These are phyloP conservation scores for Himalopsyche kuldschensis DNA, from an alignment of 2,888 invertebrate genomes.

Conservation along the genomic window DNA sequence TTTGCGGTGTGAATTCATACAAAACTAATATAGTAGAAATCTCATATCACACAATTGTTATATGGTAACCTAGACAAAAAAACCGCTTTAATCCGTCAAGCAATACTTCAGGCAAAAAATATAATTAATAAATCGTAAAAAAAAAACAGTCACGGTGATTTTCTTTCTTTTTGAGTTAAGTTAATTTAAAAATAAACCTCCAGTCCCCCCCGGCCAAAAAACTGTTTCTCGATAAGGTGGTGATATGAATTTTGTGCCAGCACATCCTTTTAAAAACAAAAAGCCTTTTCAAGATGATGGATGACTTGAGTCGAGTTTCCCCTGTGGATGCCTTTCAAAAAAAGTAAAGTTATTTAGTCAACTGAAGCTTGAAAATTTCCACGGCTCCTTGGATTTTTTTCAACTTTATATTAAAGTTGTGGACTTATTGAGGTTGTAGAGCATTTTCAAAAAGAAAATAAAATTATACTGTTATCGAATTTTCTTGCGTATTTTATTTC, in stretches of 20 bases:
- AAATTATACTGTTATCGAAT: no score
- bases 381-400: background rate
- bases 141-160: background rate
- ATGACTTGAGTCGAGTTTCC: background rate
- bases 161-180: background rate
- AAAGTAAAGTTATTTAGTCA: background rate
- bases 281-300: background rate
- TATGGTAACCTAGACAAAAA: no score
- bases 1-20: no score
- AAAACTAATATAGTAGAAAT: no score
- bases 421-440: no score
- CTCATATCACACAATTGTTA: no score
- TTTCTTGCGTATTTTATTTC: no score
- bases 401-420: no score
- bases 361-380: background rate
- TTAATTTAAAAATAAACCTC: background rate
- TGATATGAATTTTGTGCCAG: background rate
- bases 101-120: background rate
- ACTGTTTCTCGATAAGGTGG: background rate
- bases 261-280: background rate
- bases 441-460: no score
- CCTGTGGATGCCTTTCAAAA: background rate
- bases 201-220: background rate
- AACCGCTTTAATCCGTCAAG: no score
- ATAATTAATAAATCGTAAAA: background rate